Base-by-base conservation (phyloP, 2,113 vertebrate genomes). In the Pelodiscus sinensis region DNA sequence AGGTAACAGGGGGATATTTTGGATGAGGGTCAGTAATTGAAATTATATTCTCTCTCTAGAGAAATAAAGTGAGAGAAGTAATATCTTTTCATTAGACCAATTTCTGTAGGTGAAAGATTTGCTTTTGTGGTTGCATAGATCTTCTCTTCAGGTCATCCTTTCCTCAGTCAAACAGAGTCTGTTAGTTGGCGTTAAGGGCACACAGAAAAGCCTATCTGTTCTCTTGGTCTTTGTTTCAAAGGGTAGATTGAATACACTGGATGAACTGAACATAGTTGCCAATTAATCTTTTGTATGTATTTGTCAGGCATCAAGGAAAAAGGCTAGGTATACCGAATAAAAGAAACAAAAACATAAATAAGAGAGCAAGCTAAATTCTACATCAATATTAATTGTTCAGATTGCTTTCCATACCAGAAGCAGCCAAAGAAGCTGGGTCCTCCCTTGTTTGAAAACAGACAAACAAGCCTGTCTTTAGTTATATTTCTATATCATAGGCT, bases 271-370 rank as follows among this genome's bases (percentile, higher is more conserved):
- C 58, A 3, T 0, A 1, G 65, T 71, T 96, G 93, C 93, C 95
- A 95, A 95, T 95, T 92, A 96, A 90, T 93, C 94, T 94, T 93
- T 90, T 94, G 89, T 86, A 65, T 77, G 65, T 90, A 93, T 93
- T 92, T 84, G 94, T 91, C 78, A 73, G 44, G 89, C 73, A 95
- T 86, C 94, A 87, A 16, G 1, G 84, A 9, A 58, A 94, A 96
- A 94, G 91, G 85, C 91, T 51, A 84, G 62, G 55, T 38, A 85
- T 60, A 29, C 84, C 94, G 92, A 87, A 85, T n/a, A 68, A 95
- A 94, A 88, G 65, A 96, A 95, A 93, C 56, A 95, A 91, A 93
- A 94, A 91, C 89, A 93, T 93, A 96, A 94, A 95, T 93, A 93
- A 83, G 57, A 58, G 31, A 60, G 58, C 3, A 54, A 1, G 3